A percentile compares a stretch with the other conserved stretches of the same genome.
These are phyloP conservation scores for Gadus macrocephalus DNA, from an alignment of 2,113 vertebrate species.

Conservation along the genomic window DNA sequence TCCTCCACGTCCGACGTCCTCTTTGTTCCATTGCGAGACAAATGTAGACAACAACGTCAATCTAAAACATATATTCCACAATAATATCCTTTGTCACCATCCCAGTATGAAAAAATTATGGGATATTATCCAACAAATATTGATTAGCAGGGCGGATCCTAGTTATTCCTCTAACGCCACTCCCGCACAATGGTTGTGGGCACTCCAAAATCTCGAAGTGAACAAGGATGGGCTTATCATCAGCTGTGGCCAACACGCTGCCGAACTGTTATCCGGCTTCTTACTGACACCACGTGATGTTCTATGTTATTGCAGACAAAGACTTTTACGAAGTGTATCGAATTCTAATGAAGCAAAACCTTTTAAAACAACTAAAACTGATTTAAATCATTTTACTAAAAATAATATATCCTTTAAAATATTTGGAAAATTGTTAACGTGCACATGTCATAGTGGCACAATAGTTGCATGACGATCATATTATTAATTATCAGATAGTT, in stretches of 20 bases:
- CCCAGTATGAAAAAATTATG: neutral
- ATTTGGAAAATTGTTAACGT: no score
- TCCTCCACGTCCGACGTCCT: constrained; percentile 6
- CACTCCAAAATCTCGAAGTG: neutral
- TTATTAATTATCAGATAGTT: neutral
- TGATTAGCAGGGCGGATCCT: neutral
- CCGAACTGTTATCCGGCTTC: neutral
- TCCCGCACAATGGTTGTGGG: neutral
- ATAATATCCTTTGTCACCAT: neutral
- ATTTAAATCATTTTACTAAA: no score
- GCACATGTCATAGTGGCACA: no score
- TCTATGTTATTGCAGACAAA: neutral
- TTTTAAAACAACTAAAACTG: neutral
- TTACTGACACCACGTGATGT: neutral
- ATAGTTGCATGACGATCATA: neutral
- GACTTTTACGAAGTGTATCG: neutral
- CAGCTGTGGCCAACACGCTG: neutral
- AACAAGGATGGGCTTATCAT: neutral
- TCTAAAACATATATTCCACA: constrained; percentile 15
- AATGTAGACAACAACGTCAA: neutral
- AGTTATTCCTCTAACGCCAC: neutral
- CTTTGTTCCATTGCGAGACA: constrained; percentile 47
- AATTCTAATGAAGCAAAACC: neutral
- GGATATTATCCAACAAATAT: neutral
- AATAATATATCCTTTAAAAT: neutral